Percentiles rank a stretch among this genome's conserved stretches.
Conservation (phyloP, 2,888 invertebrate species). For the Coecobrya sp. region DNA sequence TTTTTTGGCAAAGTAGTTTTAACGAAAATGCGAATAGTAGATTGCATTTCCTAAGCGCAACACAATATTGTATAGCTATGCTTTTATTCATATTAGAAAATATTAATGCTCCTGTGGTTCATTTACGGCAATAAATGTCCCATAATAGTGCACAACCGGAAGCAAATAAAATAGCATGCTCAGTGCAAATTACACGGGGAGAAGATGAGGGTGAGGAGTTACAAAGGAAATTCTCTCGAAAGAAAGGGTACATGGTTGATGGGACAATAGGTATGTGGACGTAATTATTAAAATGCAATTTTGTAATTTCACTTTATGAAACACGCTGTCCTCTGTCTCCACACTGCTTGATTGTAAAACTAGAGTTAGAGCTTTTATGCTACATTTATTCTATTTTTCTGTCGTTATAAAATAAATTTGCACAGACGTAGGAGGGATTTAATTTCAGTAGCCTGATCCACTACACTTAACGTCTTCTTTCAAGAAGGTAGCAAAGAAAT, state of each 20-base stretch:
- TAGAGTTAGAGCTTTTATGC: neutral
- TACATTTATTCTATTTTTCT: neutral
- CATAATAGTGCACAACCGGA: constrained; percentile 6
- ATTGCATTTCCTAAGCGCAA: no score
- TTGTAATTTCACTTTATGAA: constrained; percentile 30
- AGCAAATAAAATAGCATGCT: constrained; percentile 58
- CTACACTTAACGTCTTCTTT: neutral
- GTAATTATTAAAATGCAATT: constrained; percentile 53
- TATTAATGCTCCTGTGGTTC: constrained; percentile 7
- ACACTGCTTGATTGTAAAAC: neutral
- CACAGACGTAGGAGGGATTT: neutral
- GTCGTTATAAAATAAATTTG: constrained; percentile 15
- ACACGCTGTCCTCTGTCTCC: neutral
- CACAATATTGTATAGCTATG: no score
- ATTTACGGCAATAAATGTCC: constrained; percentile 50
- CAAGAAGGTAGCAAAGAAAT: neutral
- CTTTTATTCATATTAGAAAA: neutral
- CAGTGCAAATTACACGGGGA: constrained; percentile 51
- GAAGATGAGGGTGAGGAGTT: neutral
- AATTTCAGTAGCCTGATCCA: neutral
- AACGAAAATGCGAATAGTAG: no score
- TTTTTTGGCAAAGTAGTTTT: no score
- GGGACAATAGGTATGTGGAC: neutral
- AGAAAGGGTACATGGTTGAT: neutral
- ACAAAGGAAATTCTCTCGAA: neutral